phyloP scores from a whole-genome alignment of 2,797 vertebrate species.

The Anguilla obscura region DNA sequence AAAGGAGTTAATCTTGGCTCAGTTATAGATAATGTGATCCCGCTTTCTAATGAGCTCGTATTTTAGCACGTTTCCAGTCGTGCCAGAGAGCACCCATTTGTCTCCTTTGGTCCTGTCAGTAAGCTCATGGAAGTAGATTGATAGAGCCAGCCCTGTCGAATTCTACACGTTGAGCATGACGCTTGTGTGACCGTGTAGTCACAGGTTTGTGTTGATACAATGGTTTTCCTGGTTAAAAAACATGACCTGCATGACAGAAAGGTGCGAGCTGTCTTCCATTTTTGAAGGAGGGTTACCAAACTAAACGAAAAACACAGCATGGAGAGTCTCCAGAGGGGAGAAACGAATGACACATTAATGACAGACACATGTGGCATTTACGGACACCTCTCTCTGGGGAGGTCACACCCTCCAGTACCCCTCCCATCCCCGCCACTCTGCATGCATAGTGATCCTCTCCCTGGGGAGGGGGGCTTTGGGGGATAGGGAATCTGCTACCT shows the following conservation, averaged over 20 bases:
- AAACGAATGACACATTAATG: not conserved
- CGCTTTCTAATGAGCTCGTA: not conserved
- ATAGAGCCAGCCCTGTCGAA: not conserved
- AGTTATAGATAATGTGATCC: not conserved
- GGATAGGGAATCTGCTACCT: not conserved
- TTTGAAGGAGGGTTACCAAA: not conserved
- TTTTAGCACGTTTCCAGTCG: not conserved
- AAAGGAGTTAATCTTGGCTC: not conserved
- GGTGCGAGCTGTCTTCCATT: not conserved
- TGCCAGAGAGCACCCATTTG: not conserved
- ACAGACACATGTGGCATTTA: not conserved
- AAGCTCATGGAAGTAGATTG: not conserved
- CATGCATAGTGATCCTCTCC: not conserved
- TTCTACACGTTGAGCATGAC: not conserved
- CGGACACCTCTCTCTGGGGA: not conserved
- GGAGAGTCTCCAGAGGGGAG: not conserved
- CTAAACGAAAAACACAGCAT: not conserved
- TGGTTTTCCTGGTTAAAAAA: not conserved
- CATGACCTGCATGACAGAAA: not conserved
- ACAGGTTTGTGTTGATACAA: not conserved
- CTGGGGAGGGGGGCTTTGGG: not conserved
- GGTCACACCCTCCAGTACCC: not conserved
- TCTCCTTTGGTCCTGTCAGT: not conserved
- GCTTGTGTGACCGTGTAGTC: not conserved
- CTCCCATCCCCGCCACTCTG: not conserved